Evolutionary conservation across 1,140 invertebrate species (phyloP).

Genomic region (Coptotermes formosanus): DNA sequence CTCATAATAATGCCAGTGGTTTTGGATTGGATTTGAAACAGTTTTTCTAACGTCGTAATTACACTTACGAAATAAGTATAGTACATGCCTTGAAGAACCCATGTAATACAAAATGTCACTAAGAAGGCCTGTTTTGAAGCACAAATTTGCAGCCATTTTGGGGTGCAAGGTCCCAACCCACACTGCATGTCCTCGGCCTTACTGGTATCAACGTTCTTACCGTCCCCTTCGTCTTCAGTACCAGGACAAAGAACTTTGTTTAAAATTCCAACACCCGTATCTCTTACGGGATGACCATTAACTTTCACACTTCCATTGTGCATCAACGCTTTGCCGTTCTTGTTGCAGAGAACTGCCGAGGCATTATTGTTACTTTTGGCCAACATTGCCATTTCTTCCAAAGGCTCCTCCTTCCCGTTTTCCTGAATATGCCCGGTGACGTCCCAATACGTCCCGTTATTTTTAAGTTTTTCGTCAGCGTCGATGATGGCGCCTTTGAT

Average conservation of each 20-base stretch:
- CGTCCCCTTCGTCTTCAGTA: not conserved
- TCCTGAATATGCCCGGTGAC: not conserved
- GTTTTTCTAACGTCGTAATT: conserved; percentile 95
- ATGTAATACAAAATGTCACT: conserved; percentile 81
- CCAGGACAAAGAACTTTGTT: not conserved
- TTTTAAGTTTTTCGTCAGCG: not conserved
- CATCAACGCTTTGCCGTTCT: not conserved
- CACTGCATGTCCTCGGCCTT: conserved; percentile 54
- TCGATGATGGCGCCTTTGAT: not conserved
- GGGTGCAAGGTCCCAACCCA: conserved; percentile 67
- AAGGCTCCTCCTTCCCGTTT: not conserved
- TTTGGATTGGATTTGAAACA: conserved; percentile 93
- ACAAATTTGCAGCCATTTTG: conserved; percentile 70
- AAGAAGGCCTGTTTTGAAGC: conserved; percentile 89
- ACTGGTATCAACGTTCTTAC: not conserved
- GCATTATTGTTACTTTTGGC: not conserved
- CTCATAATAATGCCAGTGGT: conserved; percentile 91
- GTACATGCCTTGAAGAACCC: conserved; percentile 91
- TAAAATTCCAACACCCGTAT: not conserved
- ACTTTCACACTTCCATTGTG: conserved; percentile 11
- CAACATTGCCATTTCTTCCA: not conserved
- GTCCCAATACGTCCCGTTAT: not conserved
- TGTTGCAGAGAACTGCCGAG: not conserved
- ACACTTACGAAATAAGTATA: conserved; percentile 95
- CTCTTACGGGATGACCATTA: not conserved